Evolutionary conservation across 1,140 invertebrate genomes (phyloP), one percentile per base, ranked within the genome.

Genomic region (Drosophila pseudoananassae): DNA sequence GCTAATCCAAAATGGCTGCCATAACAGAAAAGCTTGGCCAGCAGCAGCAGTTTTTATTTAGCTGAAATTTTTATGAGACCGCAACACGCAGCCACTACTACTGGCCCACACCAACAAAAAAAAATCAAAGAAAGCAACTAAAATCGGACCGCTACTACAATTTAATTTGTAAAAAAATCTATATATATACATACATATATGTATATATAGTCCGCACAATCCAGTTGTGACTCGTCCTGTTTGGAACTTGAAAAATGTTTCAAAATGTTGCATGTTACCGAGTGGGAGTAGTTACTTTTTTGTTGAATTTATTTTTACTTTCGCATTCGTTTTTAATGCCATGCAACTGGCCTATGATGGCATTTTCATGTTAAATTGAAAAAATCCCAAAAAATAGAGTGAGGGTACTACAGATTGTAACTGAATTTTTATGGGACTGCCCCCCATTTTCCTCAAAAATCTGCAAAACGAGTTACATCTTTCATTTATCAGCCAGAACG

Each of bases 101-200:
- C 9, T 27, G n/a, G 15, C 14, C 49, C 27, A 33, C n/a, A n/a
- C 14, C 50, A 31, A 8, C 12, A 38, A 31, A 61, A 5, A 17
- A 45, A 36, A 36, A 20, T 17, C 5, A 45, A 49, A 17, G 23
- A 36, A 55, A 68, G 29, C 17, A 49, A 70, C 50, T 76, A 70
- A 87, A 87, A 85, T 81, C 63, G 56, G 63, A 87, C 77, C 70
- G 68, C 47, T 73, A 77, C 78, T 87, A 77, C 68, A 70, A 85
- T 85, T 85, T 85, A 87, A 85, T 85, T 85, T 85, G 79, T 77
- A 87, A 85, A 85, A n/a, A 69, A 56, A 46, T 47, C 15, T 68
- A 36, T 63, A 63, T 23, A 43, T 20, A 53, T 14, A 49, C n/a
- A n/a, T n/a, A n/a, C 47, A 65, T 46, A 65, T 54, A 50, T 46